Conservation (phyloP, 2,113 vertebrate genomes). For the Pedetes capensis region DNA sequence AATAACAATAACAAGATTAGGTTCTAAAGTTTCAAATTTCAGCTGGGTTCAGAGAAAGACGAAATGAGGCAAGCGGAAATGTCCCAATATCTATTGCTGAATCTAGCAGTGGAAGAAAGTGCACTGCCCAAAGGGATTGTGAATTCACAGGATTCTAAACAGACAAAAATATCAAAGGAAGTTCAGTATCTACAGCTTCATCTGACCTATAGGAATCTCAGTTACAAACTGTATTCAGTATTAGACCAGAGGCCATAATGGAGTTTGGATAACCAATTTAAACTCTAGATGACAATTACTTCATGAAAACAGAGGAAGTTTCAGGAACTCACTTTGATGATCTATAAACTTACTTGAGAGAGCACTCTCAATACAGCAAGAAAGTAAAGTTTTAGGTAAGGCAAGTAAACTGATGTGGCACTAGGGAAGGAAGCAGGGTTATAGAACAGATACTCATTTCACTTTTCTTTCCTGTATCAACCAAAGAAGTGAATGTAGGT, state of each 20-base stretch:
- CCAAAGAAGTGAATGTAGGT: neutral
- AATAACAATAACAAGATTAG: too few species aligned
- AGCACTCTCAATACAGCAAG: neutral
- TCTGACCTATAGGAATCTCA: neutral
- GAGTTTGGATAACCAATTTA: neutral
- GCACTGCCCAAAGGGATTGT: neutral
- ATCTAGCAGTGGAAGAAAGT: neutral
- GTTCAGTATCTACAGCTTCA: neutral
- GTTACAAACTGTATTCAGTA: neutral
- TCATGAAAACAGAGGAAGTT: neutral
- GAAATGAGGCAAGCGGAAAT: neutral
- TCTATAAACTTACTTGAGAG: neutral
- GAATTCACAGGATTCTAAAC: neutral
- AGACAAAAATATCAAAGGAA: neutral
- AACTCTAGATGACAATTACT: neutral
- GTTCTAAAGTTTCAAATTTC: neutral
- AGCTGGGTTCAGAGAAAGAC: neutral
- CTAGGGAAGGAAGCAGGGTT: accelerated
- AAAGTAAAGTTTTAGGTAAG: neutral
- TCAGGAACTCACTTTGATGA: neutral
- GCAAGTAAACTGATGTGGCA: neutral
- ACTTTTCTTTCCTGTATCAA: neutral
- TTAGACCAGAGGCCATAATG: neutral
- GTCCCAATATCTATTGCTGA: neutral
- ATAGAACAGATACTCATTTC: neutral